Base-by-base conservation (phyloP, 2,888 invertebrate genomes). In the Lepetodrilus schrolli region DNA sequence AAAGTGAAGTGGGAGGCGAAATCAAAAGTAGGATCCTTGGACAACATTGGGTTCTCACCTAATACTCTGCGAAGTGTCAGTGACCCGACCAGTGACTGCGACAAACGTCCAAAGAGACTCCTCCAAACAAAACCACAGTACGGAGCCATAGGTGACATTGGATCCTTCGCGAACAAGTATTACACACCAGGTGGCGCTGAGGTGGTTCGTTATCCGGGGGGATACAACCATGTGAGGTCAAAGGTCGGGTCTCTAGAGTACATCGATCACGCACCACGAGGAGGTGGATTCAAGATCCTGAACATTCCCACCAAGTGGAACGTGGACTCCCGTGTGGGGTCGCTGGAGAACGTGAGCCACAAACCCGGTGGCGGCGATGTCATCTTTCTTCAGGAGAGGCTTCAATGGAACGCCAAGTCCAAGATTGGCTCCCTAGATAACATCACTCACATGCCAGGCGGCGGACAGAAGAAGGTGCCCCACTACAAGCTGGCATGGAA, bases 351-450 rank as follows among this genome's bases (percentile, higher is more conserved):
- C 36, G 69, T 78, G 8, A 26, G 76, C 70, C 80, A 87, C 75
- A 76, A 79, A 17, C 83, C 87, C 0, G 76, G 77, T 4, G 84
- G 84, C 4, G 85, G 87, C 0, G 72, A 79, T 4, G 75, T 84
- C n/a, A 76, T 80, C 68, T 82, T 86, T 50, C 77, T 78, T 34
- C 75, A 82, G 66, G 75, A 82, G 23, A 83, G 80, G 48, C 74
- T 89, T 26, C 82, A 84, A 1, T 91, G 91, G 91, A 94, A 94
- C 82, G 95, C 95, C 0, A 94, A 95, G 72, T 94, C 97, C 2
- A 95, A 95, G 91, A 95, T 98, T 88, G 96, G 96, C 70, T 96
- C 97, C 69, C 95, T 96, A 91, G 97, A 97, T 88, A 96, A 98
- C 75, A 84, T 87, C 3, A 93, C 93, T 78, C 97, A 98, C 86